Percentiles rank a stretch among this genome's conserved stretches.
Conservation (phyloP, 1,140 invertebrate species). For the Drosophila bocki region DNA sequence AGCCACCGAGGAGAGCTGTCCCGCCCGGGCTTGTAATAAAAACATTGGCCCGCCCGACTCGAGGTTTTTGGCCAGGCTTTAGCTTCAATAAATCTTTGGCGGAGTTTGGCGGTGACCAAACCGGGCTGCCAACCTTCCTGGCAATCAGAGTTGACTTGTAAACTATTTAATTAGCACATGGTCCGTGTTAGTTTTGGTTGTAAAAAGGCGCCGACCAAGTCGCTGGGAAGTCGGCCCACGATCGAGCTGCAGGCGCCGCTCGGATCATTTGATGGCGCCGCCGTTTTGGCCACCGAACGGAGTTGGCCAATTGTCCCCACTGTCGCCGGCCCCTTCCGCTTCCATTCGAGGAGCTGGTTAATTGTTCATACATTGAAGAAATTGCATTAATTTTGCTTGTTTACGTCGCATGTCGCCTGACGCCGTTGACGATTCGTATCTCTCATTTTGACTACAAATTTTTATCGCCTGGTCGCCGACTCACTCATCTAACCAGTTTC, state of each 20-base stretch:
- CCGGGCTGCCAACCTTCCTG: conserved; percentile 43
- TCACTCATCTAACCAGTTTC: conserved; percentile 66
- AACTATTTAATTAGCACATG: conserved; percentile 81
- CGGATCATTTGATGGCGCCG: conserved; percentile 76
- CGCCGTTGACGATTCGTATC: conserved; percentile 56
- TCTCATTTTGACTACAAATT: conserved; percentile 65
- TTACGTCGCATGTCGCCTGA: conserved; percentile 63
- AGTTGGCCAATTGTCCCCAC: conserved; percentile 35
- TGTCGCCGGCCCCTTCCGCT: conserved; percentile 8
- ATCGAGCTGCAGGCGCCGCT: conserved; percentile 64
- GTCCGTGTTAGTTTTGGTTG: conserved; percentile 76
- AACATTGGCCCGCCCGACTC: conserved; percentile 31
- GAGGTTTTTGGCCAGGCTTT: conserved; percentile 35
- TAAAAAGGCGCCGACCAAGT: conserved; percentile 76
- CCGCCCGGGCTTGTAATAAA: conserved; percentile 52
- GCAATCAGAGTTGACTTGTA: conserved; percentile 78
- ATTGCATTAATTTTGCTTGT: conserved; percentile 79
- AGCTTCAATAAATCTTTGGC: conserved; percentile 59
- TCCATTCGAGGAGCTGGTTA: conserved; percentile 47
- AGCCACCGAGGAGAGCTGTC: conserved; percentile 42
- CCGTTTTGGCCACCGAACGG: conserved; percentile 32
- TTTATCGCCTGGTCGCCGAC: conserved; percentile 60
- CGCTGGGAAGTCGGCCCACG: conserved; percentile 60
- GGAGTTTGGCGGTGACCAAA: conserved; percentile 21
- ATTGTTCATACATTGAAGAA: conserved; percentile 66